These are phyloP conservation scores for Platycheirus rosarum DNA, from an alignment of 2,888 invertebrate genomes.

Conservation along the genomic window DNA sequence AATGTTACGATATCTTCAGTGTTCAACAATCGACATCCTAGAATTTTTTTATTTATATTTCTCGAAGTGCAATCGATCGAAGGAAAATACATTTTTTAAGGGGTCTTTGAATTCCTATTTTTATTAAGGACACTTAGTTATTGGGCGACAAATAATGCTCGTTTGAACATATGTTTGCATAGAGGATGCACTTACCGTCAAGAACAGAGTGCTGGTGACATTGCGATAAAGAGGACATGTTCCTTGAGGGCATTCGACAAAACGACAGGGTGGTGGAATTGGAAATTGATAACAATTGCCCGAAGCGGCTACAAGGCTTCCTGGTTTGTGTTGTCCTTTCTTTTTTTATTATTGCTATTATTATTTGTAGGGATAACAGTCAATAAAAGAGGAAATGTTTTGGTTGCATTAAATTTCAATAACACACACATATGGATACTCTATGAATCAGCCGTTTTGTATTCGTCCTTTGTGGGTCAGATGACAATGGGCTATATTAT, in stretches of 20 bases:
- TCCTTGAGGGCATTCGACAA: conserved; percentile 68
- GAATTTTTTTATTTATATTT: background rate
- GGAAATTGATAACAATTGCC: conserved; percentile 70
- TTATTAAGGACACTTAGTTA: conserved; percentile 58
- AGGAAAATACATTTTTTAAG: conserved; percentile 43
- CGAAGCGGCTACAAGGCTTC: conserved; percentile 38
- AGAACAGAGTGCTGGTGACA: conserved; percentile 43
- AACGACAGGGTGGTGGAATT: conserved; percentile 67
- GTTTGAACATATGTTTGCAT: conserved; percentile 72
- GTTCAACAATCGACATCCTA: conserved; percentile 29
- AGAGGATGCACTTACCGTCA: conserved; percentile 61
- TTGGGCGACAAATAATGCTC: conserved; percentile 72
- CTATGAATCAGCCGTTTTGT: conserved; percentile 24
- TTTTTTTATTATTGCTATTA: conserved; percentile 50
- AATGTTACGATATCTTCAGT: conserved; percentile 18
- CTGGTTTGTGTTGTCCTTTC: conserved; percentile 45
- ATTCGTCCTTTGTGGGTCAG: conserved; percentile 68
- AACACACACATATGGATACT: conserved; percentile 47
- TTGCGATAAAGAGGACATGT: conserved; percentile 29
- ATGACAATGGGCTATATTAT: conserved; percentile 66
- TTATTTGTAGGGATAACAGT: conserved; percentile 61
- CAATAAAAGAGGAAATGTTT: conserved; percentile 68
- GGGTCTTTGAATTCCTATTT: conserved; percentile 49
- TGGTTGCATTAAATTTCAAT: conserved; percentile 74
- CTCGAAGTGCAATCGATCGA: conserved; percentile 52